phyloP scores from a whole-genome alignment of 2,888 invertebrate species.

The Spodoptera picta region DNA sequence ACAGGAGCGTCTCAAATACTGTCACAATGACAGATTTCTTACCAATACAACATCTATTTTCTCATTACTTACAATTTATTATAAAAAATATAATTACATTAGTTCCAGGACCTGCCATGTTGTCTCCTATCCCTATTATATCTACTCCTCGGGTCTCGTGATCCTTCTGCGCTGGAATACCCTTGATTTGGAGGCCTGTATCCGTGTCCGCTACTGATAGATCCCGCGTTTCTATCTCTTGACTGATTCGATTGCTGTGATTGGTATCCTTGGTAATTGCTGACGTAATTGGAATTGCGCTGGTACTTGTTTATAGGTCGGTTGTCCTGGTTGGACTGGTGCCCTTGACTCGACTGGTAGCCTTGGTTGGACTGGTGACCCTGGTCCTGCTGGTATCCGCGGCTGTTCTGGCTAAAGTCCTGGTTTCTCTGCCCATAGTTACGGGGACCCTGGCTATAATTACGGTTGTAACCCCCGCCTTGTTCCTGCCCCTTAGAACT shows the following conservation, averaged over 20 bases:
- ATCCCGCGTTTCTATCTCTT: constrained; percentile 34
- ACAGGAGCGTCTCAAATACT: too few relatives aligned
- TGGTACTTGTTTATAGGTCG: constrained; percentile 38
- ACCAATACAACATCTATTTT: constrained; percentile 16
- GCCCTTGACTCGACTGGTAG: constrained; percentile 38
- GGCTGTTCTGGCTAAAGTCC: constrained; percentile 39
- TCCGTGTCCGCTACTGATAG: constrained; percentile 43
- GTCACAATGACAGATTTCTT: too few relatives aligned
- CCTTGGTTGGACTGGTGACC: constrained; percentile 54
- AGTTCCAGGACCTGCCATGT: constrained; percentile 52
- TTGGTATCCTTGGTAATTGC: constrained; percentile 44
- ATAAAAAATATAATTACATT: constrained; percentile 16
- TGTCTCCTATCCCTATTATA: constrained; percentile 37
- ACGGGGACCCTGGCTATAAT: constrained; percentile 49
- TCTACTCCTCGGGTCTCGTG: constrained; percentile 47
- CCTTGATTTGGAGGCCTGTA: constrained; percentile 46
- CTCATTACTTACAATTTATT: constrained; percentile 11
- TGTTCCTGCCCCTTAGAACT: constrained; percentile 35
- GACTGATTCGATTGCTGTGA: constrained; percentile 52
- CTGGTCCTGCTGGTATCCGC: constrained; percentile 54
- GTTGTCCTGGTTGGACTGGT: constrained; percentile 27
- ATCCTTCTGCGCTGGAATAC: constrained; percentile 38
- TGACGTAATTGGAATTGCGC: constrained; percentile 14
- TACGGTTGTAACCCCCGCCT: constrained; percentile 36
- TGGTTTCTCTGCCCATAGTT: constrained; percentile 35